A percentile compares a stretch with the other conserved stretches of the same genome.
These are phyloP conservation scores for Therioaphis trifolii DNA, from an alignment of 2,888 invertebrate genomes.

Conservation along the genomic window DNA sequence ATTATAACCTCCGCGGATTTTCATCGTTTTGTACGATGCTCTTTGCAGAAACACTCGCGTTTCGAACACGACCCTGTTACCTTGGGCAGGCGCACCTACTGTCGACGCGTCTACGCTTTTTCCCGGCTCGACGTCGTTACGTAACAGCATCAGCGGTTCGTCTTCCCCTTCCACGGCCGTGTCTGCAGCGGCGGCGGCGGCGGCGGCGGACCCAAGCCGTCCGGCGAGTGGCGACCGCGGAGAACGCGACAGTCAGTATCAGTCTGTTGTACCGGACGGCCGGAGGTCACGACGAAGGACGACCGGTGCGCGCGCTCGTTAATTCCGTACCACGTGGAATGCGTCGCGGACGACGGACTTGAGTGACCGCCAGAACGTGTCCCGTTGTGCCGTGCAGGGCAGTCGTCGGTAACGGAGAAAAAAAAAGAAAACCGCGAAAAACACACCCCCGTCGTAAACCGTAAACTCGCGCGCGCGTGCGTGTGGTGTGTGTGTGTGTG, in stretches of 20 bases:
- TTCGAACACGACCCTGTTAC: no score
- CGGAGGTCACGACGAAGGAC: neutral
- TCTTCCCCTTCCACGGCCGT: slow-evolving; percentile 25
- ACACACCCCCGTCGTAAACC: neutral
- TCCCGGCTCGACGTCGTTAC: neutral
- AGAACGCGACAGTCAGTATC: neutral
- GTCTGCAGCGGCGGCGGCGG: no score
- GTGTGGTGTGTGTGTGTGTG: no score
- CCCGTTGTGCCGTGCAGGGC: no score
- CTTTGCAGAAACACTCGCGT: no score
- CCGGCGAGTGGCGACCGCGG: neutral
- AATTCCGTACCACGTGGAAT: neutral
- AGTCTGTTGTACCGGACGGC: neutral
- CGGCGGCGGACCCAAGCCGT: no score
- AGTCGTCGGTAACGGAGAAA: neutral
- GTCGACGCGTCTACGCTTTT: no score
- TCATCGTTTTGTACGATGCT: no score
- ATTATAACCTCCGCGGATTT: no score
- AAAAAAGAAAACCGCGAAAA: neutral
- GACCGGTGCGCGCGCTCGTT: neutral
- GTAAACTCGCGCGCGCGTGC: neutral
- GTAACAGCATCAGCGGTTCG: neutral
- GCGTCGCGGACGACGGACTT: neutral
- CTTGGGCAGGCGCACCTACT: no score
- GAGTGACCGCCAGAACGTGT: neutral